These are phyloP conservation scores for Mimumesa dahlbomi DNA, from an alignment of 2,888 invertebrate species.

Conservation along the genomic window DNA sequence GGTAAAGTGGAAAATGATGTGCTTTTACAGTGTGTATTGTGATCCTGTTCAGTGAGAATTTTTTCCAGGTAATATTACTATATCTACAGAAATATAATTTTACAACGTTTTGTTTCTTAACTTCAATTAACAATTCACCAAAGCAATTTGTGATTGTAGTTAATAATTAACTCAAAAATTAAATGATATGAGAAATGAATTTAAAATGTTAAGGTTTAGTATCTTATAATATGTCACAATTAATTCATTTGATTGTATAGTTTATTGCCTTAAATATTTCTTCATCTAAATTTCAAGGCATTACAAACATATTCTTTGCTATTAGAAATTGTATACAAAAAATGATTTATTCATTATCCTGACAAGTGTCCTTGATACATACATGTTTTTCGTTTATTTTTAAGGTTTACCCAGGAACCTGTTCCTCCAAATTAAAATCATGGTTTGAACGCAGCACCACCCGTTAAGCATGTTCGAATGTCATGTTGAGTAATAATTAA, in stretches of 20 bases:
- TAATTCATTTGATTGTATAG: slow-evolving; percentile 7
- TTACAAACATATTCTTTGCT: too few species aligned
- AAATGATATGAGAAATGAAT: slow-evolving; percentile 21
- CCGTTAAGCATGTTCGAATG: slow-evolving; percentile 9
- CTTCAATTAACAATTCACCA: too few species aligned
- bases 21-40: slow-evolving; percentile 45
- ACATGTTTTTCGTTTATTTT: slow-evolving; percentile 26
- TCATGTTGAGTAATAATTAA: slow-evolving; percentile 42
- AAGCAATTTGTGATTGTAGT: slow-evolving; percentile 6
- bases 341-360: too few species aligned
- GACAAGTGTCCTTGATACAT: background rate
- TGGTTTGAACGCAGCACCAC: slow-evolving; percentile 34
- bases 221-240: background rate
- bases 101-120: too few species aligned
- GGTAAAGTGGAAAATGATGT: slow-evolving; percentile 56
- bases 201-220: slow-evolving; percentile 25
- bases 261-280: background rate
- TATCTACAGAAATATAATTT: background rate
- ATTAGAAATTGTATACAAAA: too few species aligned
- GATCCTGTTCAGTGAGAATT: slow-evolving; percentile 42
- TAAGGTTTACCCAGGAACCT: slow-evolving; percentile 36
- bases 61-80: slow-evolving; percentile 36
- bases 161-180: slow-evolving; percentile 16
- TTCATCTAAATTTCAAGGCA: too few species aligned
- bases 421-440: slow-evolving; percentile 13